Evolutionary conservation across 2,113 vertebrate species (phyloP).

Genomic region (Corynorhinus townsendii): DNA sequence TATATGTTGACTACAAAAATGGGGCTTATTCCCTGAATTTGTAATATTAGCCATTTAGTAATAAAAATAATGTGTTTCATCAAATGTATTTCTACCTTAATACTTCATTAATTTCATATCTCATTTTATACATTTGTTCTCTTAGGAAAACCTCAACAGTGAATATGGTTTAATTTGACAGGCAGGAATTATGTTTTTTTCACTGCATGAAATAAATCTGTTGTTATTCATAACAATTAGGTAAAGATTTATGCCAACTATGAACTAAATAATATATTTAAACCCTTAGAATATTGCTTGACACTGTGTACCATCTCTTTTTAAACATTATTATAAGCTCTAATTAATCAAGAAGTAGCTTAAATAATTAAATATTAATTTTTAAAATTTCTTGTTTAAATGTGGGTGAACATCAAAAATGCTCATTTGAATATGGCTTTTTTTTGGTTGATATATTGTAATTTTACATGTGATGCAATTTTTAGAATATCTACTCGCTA

Average conservation of each 20-base stretch:
- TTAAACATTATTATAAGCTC: background rate
- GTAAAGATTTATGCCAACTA: background rate
- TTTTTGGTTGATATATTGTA: background rate
- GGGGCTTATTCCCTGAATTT: background rate
- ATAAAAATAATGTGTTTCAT: background rate
- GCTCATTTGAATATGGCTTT: background rate
- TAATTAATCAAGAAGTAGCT: background rate
- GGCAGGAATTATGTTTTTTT: background rate
- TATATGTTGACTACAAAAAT: background rate
- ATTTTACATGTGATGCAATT: background rate
- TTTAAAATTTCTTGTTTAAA: background rate
- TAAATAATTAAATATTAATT: background rate
- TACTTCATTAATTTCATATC: background rate
- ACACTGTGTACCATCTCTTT: background rate
- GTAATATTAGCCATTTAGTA: background rate
- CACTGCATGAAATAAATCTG: background rate
- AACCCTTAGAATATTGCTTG: background rate
- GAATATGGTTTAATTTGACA: background rate
- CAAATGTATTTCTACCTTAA: background rate
- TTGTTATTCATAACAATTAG: background rate
- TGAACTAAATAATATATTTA: background rate
- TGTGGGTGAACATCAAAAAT: background rate
- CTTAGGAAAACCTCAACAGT: background rate
- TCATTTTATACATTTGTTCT: background rate
- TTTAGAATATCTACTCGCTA: background rate